Base-by-base conservation (phyloP, 2,113 vertebrate species). In the Notiomystis cincta region DNA sequence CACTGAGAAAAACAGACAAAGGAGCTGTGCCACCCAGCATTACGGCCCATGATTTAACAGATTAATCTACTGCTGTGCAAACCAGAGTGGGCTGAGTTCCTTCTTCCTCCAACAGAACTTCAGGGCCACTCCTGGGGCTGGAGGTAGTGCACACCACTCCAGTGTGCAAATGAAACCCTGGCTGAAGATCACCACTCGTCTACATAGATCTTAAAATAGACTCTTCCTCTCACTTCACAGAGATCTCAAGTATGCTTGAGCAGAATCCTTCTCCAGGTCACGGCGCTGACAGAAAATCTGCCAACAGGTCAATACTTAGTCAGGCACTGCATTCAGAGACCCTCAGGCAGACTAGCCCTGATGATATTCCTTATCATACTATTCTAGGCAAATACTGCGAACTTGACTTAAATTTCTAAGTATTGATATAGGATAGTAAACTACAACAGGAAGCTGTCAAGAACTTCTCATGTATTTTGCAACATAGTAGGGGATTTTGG, bases 141-240 rank as follows among this genome's bases (percentile, higher is more conserved):
- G 24, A 44, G 27, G 20, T 0, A 3, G 14, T 0, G 0, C 37
- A n/a, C 1, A 8, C 18, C 65, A 27, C 56, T 38, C 44, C 14
- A 30, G n/a, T 0, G 13, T 9, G 30, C 42, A 47, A 78, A 48
- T 13, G 4, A 91, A 95, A 83, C 30, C 13, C 22, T 73, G 83
- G 10, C 42, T 50, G 33, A 87, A 62, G 47, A 87, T 37, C 22
- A 91, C 28, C 22, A 45, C 3, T 2, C 3, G 6, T 30, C 20
- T 15, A 38, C 16, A n/a, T 6, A 12, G 30, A 65, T 17, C 51
- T 79, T 54, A 58, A 62, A 87, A 82, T 0, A 82, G n/a, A 67
- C 51, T 51, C 31, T 18, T 80, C 44, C 50, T 33, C 69, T 91
- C 33, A 22, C 44, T 47, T 84, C 61, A 51, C 8, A 15, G 47